Conservation (phyloP, 2,888 invertebrate genomes). For the Matsumyia berberina region DNA sequence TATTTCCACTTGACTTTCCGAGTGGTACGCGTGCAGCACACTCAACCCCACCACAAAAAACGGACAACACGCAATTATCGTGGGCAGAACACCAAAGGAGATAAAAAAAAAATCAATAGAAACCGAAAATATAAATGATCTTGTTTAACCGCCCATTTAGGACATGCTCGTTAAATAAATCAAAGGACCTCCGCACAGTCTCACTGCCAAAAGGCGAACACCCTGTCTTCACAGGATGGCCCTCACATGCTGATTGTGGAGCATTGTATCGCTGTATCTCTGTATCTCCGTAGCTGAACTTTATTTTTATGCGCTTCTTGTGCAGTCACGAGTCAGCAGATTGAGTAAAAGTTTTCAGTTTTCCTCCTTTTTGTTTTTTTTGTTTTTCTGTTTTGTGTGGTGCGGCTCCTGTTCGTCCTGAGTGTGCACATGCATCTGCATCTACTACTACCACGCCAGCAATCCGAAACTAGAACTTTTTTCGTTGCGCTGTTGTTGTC, state of each 20-base stretch:
- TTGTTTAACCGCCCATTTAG: constrained; percentile 75
- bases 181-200: constrained; percentile 63
- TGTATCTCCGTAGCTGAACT: constrained; percentile 13
- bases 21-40: constrained; percentile 41
- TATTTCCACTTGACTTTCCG: constrained; percentile 36
- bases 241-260: constrained; percentile 58
- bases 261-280: constrained; percentile 50
- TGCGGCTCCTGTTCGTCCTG: constrained; percentile 5
- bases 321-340: constrained; percentile 71
- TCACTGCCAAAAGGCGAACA: constrained; percentile 46
- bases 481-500: constrained; percentile 42
- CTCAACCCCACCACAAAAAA: not conserved
- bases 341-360: constrained; percentile 61
- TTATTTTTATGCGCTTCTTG: constrained; percentile 29
- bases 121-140: constrained; percentile 73
- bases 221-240: constrained; percentile 57
- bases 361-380: constrained; percentile 17
- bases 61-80: constrained; percentile 15
- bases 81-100: constrained; percentile 5
- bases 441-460: constrained; percentile 19
- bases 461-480: constrained; percentile 44
- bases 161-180: constrained; percentile 74
- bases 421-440: not conserved
- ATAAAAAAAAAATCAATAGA: constrained; percentile 48
- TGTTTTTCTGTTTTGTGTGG: not conserved